phyloP scores from a whole-genome alignment of 2,888 invertebrate species.

The Cinara cedri region DNA sequence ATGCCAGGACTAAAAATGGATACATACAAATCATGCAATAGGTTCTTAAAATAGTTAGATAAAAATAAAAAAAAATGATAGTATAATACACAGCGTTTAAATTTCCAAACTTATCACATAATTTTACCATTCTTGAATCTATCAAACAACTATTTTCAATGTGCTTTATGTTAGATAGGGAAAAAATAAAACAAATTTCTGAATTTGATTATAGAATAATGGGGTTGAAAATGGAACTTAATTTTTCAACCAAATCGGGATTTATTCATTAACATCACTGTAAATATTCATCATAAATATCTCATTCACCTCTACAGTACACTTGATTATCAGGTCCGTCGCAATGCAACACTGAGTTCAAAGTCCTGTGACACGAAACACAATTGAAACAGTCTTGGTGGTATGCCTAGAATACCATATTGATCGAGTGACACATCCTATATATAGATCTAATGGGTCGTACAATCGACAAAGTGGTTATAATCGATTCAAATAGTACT shows the following conservation, averaged over 20 bases:
- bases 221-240: not conserved
- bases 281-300: conserved; percentile 18
- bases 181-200: conserved; percentile 3
- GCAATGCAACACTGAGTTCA: conserved; percentile 88
- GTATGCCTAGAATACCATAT: conserved; percentile 72
- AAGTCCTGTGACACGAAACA: conserved; percentile 80
- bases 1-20: conserved; percentile 78
- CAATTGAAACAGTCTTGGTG: conserved; percentile 91
- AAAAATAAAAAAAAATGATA: not conserved
- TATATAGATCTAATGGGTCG: conserved; percentile 17
- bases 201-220: not conserved
- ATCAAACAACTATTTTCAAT: not conserved
- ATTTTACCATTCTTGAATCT: not conserved
- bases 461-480: not conserved
- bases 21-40: conserved; percentile 61
- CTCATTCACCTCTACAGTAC: conserved; percentile 83
- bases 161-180: not conserved
- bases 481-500: conserved; percentile 65
- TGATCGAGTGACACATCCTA: conserved; percentile 39
- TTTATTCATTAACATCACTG: not conserved
- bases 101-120: not conserved
- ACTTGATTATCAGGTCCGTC: conserved; percentile 91
- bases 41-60: not conserved
- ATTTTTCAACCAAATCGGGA: not conserved
- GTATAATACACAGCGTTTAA: not conserved